Evolutionary conservation across 2,888 invertebrate genomes (phyloP), one percentile per base, ranked within the genome.

Genomic region (Conus canariensis): DNA sequence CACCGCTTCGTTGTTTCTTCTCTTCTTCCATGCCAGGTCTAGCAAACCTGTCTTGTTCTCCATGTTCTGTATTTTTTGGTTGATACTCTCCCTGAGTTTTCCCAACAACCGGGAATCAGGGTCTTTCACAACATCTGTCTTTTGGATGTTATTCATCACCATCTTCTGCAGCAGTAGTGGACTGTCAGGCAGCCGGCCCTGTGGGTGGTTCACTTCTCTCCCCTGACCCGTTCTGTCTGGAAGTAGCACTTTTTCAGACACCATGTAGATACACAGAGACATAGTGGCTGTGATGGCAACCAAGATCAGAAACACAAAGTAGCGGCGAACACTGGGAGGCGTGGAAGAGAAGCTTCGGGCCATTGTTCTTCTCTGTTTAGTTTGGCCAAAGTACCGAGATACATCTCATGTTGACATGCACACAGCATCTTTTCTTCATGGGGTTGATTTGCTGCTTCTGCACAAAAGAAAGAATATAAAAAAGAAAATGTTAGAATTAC

Each of bases 251-350:
- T 58, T 64, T 59, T 85, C 89, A 59, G 60, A 85, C 58, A 19
- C 10, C 12, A 89, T 30, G 14, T 89, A 85, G 70, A 89, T 74
- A 14, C 70, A 22, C 30, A 89, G 56, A 85, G 85, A 67, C 30
- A 89, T 16, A n/a, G 67, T 16, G 5, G 70, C 45, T 22, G 89
- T 85, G 45, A 58, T 30, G 6, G 56, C 67, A 22, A 85, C 67
- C 30, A 89, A 30, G 25, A 74, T 19, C 0, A 89, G 89, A 59
- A 89, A 89, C 25, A 30, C 30, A 22, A 74, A 30, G 59, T 89
- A 89, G 58, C 59, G 74, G 14, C 25, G 64, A 8, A 89, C 85
- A 74, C 89, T 89, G 58, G 56, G 74, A 58, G 74, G 70, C 0
- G 25, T 87, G 8, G 64, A 56, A 12, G 56, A 56, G 22, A 74